A percentile compares a stretch with the other conserved stretches of the same genome.
These are phyloP conservation scores for Muscidifurax raptorellus DNA, from an alignment of 1,140 invertebrate species.

Conservation along the genomic window DNA sequence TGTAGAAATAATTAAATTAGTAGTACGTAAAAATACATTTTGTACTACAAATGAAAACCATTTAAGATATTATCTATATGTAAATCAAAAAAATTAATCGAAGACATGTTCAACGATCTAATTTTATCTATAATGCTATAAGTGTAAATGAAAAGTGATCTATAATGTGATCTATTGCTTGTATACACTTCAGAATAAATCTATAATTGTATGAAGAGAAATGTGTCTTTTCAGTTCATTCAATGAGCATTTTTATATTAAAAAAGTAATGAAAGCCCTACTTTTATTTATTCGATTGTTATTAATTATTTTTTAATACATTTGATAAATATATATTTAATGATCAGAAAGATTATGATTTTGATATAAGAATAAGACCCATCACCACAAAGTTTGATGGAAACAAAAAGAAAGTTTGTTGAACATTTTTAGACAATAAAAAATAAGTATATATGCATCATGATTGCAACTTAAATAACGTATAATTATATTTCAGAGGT, in stretches of 20 bases:
- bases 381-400: too few species aligned
- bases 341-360: too few species aligned
- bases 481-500: too few species aligned
- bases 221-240: background rate
- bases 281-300: background rate
- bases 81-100: background rate
- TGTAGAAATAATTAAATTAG: background rate
- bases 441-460: too few species aligned
- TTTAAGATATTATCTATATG: background rate
- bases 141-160: constrained; percentile 19
- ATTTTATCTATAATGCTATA: background rate
- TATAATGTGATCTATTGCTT: constrained; percentile 17
- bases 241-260: background rate
- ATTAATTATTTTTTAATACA: background rate
- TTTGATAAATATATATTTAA: too few species aligned
- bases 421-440: too few species aligned
- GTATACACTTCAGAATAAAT: constrained; percentile 15
- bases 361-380: too few species aligned
- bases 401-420: too few species aligned
- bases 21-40: background rate
- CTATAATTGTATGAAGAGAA: background rate
- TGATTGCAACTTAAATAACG: too few species aligned
- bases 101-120: background rate
- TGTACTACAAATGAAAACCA: background rate
- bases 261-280: background rate